Evolutionary conservation across 2,113 vertebrate genomes (phyloP).

Genomic region (Oreotragus oreotragus): DNA sequence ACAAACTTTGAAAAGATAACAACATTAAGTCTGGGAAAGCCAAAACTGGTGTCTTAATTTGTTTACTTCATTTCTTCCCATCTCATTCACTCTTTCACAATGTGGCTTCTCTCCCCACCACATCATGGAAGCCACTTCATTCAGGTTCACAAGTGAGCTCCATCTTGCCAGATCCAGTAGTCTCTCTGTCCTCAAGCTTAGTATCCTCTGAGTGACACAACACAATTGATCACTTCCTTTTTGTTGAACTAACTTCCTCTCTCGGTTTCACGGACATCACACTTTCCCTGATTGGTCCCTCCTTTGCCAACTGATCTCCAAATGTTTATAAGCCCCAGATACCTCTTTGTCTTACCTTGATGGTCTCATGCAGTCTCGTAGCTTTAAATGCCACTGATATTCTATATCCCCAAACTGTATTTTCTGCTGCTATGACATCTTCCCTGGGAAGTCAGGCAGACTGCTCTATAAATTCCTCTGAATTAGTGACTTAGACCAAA

Average conservation of each 20-base stretch:
- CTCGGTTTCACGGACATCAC: not conserved
- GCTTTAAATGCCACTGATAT: not conserved
- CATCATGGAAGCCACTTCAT: not conserved
- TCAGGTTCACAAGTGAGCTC: not conserved
- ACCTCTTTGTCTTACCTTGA: not conserved
- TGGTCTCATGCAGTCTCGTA: not conserved
- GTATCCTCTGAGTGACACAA: not conserved
- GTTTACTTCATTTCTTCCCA: not conserved
- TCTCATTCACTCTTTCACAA: not conserved
- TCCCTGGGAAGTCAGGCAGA: not conserved
- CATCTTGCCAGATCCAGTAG: not conserved
- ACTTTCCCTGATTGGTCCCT: not conserved
- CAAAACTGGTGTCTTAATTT: not conserved
- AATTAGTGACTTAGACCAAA: constrained; percentile 5
- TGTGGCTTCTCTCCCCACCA: not conserved
- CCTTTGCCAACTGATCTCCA: not conserved
- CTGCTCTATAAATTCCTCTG: not conserved
- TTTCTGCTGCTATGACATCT: constrained; percentile 16
- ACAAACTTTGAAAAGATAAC: constrained; percentile 4
- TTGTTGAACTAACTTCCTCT: constrained; percentile 14
- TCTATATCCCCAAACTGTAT: not conserved
- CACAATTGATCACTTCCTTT: not conserved
- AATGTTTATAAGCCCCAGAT: not conserved
- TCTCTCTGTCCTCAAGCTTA: not conserved
- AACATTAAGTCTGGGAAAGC: not conserved